These are phyloP conservation scores for Zeugodacus cucurbitae DNA, from an alignment of 1,140 invertebrate genomes.

Conservation along the genomic window DNA sequence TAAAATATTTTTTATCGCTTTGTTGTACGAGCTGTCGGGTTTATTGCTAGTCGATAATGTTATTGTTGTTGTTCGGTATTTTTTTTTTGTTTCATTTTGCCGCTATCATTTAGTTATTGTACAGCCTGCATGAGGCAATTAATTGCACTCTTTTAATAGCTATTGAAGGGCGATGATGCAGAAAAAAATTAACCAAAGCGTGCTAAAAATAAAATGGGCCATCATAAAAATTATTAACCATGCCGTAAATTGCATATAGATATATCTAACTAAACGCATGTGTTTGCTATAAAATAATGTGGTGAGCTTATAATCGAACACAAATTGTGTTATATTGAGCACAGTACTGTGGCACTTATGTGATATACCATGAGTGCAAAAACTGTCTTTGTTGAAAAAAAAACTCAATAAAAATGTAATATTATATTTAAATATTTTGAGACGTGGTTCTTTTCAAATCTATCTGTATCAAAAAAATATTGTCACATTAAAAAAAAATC, in stretches of 20 bases:
- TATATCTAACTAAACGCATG: too few species aligned
- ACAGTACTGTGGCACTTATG: too few species aligned
- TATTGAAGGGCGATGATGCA: not conserved
- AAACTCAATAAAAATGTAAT: too few species aligned
- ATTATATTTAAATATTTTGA: too few species aligned
- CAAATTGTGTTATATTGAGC: too few species aligned
- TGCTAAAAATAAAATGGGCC: not conserved
- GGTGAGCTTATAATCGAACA: too few species aligned
- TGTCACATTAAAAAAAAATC: too few species aligned
- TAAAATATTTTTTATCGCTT: conserved; percentile 7
- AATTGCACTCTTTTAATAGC: not conserved
- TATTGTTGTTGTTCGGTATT: not conserved
- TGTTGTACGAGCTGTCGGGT: not conserved
- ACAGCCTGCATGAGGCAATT: not conserved
- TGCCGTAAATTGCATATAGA: not conserved
- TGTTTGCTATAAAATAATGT: too few species aligned
- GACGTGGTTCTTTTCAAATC: too few species aligned
- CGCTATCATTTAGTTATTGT: not conserved
- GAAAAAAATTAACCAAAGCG: not conserved
- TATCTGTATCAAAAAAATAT: too few species aligned
- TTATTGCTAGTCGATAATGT: not conserved
- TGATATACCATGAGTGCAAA: too few species aligned
- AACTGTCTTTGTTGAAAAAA: too few species aligned
- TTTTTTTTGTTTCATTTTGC: not conserved
- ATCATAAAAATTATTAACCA: not conserved